Conservation (phyloP, 2,113 vertebrate genomes). For the Illadopsis cleaveri region DNA sequence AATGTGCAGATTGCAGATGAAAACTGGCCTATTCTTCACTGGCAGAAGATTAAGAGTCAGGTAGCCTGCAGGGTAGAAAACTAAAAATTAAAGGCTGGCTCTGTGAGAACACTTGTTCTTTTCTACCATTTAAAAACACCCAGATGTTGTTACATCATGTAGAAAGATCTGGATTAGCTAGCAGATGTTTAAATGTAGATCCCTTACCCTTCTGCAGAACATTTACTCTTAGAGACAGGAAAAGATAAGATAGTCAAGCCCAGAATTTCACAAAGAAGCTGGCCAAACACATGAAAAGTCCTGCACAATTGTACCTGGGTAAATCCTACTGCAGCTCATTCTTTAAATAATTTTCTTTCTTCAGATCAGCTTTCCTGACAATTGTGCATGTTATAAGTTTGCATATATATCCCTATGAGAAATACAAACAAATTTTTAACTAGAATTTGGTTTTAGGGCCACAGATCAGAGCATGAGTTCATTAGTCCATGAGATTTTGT, state of each 20-base stretch:
- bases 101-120: slow-evolving; percentile 3
- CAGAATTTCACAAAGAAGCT: not conserved
- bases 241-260: not conserved
- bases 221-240: not conserved
- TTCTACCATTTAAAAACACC: not conserved
- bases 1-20: not conserved
- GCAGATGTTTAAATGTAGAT: not conserved
- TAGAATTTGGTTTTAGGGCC: not conserved
- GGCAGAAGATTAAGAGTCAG: not conserved
- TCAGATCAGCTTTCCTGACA: not conserved
- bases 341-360: not conserved
- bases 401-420: not conserved
- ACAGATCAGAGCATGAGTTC: not conserved
- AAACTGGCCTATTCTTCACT: not conserved
- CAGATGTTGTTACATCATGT: not conserved
- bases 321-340: not conserved
- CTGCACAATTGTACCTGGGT: not conserved
- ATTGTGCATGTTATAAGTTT: not conserved
- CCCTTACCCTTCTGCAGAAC: not conserved
- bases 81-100: slow-evolving; percentile 14
- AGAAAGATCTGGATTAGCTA: not conserved
- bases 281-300: not conserved
- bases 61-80: slow-evolving; percentile 33
- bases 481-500: not conserved
- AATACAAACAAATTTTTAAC: not conserved